Base-by-base conservation (phyloP, 2,113 vertebrate genomes). In the Anthoscopus minutus region DNA sequence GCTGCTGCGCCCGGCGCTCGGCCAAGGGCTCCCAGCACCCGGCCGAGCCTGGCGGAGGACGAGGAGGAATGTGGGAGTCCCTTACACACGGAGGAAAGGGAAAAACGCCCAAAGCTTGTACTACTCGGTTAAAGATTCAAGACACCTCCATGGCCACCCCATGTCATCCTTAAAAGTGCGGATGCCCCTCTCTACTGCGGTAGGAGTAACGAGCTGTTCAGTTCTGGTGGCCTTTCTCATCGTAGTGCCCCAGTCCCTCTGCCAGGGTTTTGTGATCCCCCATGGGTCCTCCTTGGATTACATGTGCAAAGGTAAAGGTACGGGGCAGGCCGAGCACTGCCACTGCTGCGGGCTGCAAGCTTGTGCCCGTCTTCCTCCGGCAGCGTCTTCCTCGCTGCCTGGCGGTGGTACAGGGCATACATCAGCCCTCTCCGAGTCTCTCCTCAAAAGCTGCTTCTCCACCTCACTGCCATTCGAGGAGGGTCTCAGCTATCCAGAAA, bases 261-360 rank as follows among this genome's bases (percentile, higher is more conserved):
- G 13, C 51, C 2, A 5, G n/a, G 23, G 27, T 15, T 82, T 48
- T 33, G 6, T 4, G 37, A 56, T 25, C 54, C 12, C 80, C 51
- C 53, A 5, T 5, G 45, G 40, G 7, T 20, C 1, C 1, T 45
- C n/a, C 53, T 37, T 10, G 54, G 1, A 1, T 64, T 53, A 11
- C 14, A 0, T 1, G 9, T 4, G n/a, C 58, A 22, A 25, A 37
- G 38, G 50, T 23, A 25, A 56, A 65, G 40, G 22, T 3, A 1
- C 2, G 0, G 37, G 31, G 78, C 70, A 35, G 40, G 21, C 66
- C 25, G n/a, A 53, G 37, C 4, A 28, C 15, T 40, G 31, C 25
- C 65, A 5, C 22, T 4, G 31, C 3, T 4, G 33, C 2, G 35
- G 37, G 45, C 62, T 58, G 30, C 8, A 3, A 25, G 50, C 42